Evolutionary conservation across 1,140 invertebrate species (phyloP), one percentile per base, ranked within the genome.

Genomic region (Lordiphosa clarofinis): DNA sequence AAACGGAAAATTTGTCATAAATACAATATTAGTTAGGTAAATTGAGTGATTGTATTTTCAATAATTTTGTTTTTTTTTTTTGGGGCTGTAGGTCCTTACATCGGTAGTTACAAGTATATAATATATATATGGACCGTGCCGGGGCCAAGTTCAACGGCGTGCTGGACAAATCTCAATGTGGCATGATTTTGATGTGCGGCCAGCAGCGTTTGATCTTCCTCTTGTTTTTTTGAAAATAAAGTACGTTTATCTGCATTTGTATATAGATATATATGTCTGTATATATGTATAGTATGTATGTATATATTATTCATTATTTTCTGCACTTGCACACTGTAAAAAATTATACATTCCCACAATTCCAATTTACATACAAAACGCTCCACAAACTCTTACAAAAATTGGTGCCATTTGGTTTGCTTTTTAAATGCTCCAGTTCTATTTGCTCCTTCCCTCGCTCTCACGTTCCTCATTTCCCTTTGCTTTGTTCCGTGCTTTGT

Each of bases 21-120:
- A 65, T 59, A 19, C 50, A 58, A 46, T 46, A 54, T 31, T 31
- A 31, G 28, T 70, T 70, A 76, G 76, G 76, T 82, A 84, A 82
- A 82, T 82, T 82, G 76, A 82, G 78, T 82, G 76, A 81, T 81
- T 81, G 76, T 68, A 64, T 82, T 68, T 56, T 75, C 72, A 84
- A 84, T 76, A 84, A 69, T 84, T 24, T 37, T 31, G 13, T 12
- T 35, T 37, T 37, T 31, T 24, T 12, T 35, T 37, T 8, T 3
- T 1, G 9, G 31, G 12, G 39, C 42, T 11, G 21, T 53, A 37
- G 6, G 13, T 36, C 13, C 47, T 35, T 46, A 46, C 43, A 46
- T 46, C 24, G 28, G 28, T 31, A 31, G 24, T 28, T 28, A 28
- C 24, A 46, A 36, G 33, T 48, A 46, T 46, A 46, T 9, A n/a